Base-by-base conservation (phyloP, 2,888 invertebrate species). In the Dioctria rufipes region DNA sequence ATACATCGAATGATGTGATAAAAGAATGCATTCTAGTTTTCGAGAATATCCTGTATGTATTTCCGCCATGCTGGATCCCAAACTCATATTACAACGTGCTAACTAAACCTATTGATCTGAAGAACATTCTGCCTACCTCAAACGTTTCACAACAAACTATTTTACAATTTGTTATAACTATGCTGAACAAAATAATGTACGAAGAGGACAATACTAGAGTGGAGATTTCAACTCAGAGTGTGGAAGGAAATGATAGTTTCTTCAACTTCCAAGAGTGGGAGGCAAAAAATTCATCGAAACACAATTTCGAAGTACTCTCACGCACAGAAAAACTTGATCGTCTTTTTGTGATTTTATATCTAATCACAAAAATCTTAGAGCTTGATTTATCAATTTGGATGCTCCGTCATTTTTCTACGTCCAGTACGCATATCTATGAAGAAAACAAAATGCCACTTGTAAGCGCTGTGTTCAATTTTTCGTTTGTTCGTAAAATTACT, bases 371-470 rank as follows among this genome's bases (percentile, higher is more conserved):
- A 85, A 86, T 92, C 51, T 84, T 92, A 78, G 92, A 92, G 85
- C 89, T 88, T 86, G 92, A 92, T 87, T 88, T 92, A 78, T 89
- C 90, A 3, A 90, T 91, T 85, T 92, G 92, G 91, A 89, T 91
- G 84, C 86, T 90, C 81, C 90, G 91, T 89, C 91, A 89, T 82
- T 85, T 86, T 83, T 86, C 84, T 65, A 85, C 73, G 80, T 86
- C 84, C 40, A 66, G 5, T 81, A 86, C 83, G 83, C 86, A 84
- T 80, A 85, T 86, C 67, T 87, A 86, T 71, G 85, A 83, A 13
- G 84, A 85, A 5, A 85, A 86, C 3, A 84, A 84, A 2, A 85
- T 85, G 43, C 88, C 88, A 0, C 83, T 88, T 54, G 85, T 86
- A 2, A 84, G 87, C 0, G 82, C 84, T 0, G 85, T 87, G 0